These are phyloP conservation scores for Sakesphorus luctuosus DNA, from an alignment of 2,113 vertebrate species.

Conservation along the genomic window DNA sequence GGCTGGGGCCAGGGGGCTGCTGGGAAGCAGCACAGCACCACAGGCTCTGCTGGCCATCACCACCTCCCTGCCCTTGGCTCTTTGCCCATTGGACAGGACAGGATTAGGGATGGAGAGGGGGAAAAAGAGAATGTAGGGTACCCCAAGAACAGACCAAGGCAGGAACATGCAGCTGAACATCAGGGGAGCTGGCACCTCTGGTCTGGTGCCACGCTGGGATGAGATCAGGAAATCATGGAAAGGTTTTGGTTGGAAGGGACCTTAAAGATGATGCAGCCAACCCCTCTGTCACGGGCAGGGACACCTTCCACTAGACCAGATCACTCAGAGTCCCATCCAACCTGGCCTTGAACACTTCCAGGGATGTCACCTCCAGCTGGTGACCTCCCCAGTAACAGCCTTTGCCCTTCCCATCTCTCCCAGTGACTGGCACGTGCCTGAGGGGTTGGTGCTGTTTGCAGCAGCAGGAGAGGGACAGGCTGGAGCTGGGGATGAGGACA, in stretches of 20 bases:
- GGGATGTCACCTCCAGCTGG: background rate
- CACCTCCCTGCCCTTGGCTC: background rate
- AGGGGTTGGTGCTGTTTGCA: background rate
- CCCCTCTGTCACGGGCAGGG: background rate
- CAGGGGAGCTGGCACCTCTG: background rate
- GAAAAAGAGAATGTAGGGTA: background rate
- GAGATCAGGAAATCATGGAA: background rate
- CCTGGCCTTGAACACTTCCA: background rate
- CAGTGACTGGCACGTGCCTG: fast-evolving
- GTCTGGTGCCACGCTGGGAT: too few relatives aligned
- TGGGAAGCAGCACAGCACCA: background rate
- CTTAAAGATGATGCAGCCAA: background rate
- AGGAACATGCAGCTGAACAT: background rate
- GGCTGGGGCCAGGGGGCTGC: background rate
- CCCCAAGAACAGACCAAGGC: background rate
- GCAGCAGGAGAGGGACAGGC: background rate
- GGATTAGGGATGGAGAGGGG: background rate
- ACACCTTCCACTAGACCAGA: background rate
- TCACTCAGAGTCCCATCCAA: background rate
- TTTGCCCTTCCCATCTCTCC: background rate
- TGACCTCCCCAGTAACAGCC: background rate
- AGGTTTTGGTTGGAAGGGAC: background rate
- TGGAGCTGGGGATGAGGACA: background rate
- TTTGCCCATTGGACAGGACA: background rate
- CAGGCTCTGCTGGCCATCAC: background rate